phyloP scores from a whole-genome alignment of 2,888 invertebrate species.

The Chymomyza fuscimana region DNA sequence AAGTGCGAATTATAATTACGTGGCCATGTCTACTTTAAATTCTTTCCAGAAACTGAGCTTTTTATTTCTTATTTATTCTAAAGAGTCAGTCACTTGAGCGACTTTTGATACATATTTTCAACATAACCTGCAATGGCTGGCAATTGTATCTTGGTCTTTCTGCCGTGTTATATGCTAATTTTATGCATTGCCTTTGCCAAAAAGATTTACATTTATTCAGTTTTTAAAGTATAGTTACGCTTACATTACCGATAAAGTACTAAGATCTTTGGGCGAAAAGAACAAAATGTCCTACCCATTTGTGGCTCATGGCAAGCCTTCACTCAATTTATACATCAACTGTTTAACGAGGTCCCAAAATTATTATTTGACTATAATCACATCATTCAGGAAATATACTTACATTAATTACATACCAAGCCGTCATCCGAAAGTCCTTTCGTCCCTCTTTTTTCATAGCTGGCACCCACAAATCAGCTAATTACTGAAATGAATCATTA shows the following conservation, averaged over 20 bases:
- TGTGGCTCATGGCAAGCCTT: not conserved
- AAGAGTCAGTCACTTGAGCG: conserved; percentile 53
- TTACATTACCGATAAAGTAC: conserved; percentile 71
- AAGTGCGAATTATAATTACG: conserved; percentile 76
- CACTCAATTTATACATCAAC: not conserved
- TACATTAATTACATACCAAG: conserved; percentile 1
- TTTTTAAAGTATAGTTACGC: not conserved
- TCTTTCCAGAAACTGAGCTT: not conserved
- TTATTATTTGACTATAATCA: not conserved
- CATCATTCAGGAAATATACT: not conserved
- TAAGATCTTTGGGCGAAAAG: conserved; percentile 44
- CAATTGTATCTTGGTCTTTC: conserved; percentile 20
- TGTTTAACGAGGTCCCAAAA: not conserved
- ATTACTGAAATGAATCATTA: conserved; percentile 57
- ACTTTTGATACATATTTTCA: conserved; percentile 74
- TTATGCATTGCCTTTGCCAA: conserved; percentile 45
- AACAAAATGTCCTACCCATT: too few species aligned
- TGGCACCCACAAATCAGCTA: conserved; percentile 22
- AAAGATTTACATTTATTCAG: not conserved
- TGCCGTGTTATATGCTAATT: conserved; percentile 52
- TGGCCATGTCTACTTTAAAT: conserved; percentile 25
- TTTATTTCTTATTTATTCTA: not conserved
- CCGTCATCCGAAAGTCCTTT: conserved; percentile 2
- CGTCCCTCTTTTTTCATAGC: not conserved
- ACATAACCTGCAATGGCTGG: conserved; percentile 12